Evolutionary conservation across 2,113 vertebrate species (phyloP), one percentile per base, ranked within the genome.

Genomic region (Meleagris gallopavo): DNA sequence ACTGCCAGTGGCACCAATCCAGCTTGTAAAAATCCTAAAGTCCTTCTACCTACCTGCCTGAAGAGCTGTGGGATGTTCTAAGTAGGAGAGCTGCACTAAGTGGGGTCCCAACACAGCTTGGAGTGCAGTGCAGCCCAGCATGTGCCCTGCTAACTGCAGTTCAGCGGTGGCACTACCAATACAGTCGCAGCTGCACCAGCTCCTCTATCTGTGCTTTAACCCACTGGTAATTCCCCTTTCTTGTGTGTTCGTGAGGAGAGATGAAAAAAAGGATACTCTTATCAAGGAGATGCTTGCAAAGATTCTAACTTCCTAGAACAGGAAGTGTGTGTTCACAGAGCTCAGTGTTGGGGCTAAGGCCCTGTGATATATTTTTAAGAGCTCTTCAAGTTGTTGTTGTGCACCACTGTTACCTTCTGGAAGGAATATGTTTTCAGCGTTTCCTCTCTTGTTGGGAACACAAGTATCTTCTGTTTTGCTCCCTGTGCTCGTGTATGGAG

Each of bases 41-140:
- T 13, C 13, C 29, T 90, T 74, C 50, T 30, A 69, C 17, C 27
- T 36, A 38, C 27, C 58, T 69, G 20, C 60, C 34, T 45, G 24
- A 50, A 64, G 3, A 19, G n/a, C 45, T 66, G 13, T 20, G 10
- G 25, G 19, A 36, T 12, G 65, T 15, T 45, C 43, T 36, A 50
- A 57, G 40, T 43, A 52, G 34, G 65, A 70, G 50, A 82, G n/a
- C 48, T 90, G 34, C 41, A 10, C 29, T 13, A 64, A 74, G 13
- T 0, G 0, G n/a, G 30, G 24, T 58, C 10, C 40, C 69, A 32
- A 30, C 13, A 32, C 4, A 74, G 27, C 32, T 8, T 2, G 1
- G 36, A 32, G 12, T 36, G 30, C 60, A 54, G 36, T 45, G 79
- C 85, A 45, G 30, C 60, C 19, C 40, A 29, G 52, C 52, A 15